Conservation (phyloP, 2,113 vertebrate genomes). For the Steatornis caripensis region DNA sequence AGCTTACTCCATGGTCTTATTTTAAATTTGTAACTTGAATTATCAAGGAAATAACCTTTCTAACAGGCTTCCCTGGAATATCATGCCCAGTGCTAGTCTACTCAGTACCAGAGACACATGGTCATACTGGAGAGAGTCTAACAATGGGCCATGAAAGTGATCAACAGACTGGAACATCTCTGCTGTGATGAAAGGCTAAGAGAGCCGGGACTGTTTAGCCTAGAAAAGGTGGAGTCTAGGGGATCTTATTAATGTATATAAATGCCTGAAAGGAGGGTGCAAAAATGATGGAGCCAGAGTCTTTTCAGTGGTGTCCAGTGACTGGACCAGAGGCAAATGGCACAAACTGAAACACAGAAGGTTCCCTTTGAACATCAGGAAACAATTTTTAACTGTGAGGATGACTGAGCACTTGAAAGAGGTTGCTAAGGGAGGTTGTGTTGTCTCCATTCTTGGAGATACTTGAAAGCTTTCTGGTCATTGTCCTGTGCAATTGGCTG, state of each 20-base stretch:
- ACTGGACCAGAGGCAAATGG: neutral
- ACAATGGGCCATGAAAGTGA: neutral
- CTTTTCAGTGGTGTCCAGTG: neutral
- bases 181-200: neutral
- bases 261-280: neutral
- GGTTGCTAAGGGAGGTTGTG: neutral
- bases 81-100: neutral
- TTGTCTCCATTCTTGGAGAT: neutral
- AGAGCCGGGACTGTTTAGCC: neutral
- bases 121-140: neutral
- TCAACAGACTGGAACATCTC: fast-evolving
- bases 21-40: neutral
- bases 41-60: neutral
- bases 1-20: neutral
- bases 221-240: neutral
- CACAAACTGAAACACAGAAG: neutral
- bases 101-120: neutral
- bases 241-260: neutral
- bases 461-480: neutral
- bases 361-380: neutral
- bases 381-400: neutral
- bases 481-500: fast-evolving
- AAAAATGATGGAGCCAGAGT: neutral
- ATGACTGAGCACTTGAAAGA: neutral
- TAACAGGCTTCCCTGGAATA: neutral